phyloP scores from a whole-genome alignment of 2,888 invertebrate genomes.

The Eristalis intricaria region DNA sequence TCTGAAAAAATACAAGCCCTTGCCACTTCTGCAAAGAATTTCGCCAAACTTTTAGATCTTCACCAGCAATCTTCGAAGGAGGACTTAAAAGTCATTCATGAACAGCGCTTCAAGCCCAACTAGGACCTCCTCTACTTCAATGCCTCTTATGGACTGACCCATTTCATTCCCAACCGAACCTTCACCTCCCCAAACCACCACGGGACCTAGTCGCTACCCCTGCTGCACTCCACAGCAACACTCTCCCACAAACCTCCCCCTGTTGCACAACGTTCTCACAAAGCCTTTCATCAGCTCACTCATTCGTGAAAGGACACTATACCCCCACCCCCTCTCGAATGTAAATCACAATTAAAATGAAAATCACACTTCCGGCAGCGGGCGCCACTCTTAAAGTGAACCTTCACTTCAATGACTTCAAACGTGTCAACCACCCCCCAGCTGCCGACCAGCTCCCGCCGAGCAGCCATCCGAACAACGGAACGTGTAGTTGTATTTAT shows the following conservation, averaged over 20 bases:
- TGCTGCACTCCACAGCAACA: not conserved
- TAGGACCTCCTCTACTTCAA: too few relatives aligned
- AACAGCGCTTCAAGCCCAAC: too few relatives aligned
- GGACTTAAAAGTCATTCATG: too few relatives aligned
- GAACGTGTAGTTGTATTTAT: constrained; percentile 35
- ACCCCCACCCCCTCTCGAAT: not conserved
- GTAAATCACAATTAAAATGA: constrained; percentile 14
- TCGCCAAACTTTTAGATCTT: too few relatives aligned
- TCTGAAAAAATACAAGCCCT: too few relatives aligned
- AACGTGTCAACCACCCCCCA: constrained; percentile 8
- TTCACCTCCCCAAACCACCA: too few relatives aligned
- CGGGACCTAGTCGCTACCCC: too few relatives aligned
- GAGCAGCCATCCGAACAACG: not conserved
- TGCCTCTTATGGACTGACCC: too few relatives aligned
- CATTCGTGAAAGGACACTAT: constrained; percentile 1
- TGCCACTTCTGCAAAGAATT: too few relatives aligned
- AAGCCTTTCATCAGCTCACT: not conserved
- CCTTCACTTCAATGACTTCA: constrained; percentile 39
- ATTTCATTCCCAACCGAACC: too few relatives aligned
- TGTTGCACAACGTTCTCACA: not conserved
- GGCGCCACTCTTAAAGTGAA: constrained; percentile 13
- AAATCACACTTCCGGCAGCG: constrained; percentile 22
- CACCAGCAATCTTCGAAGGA: too few relatives aligned
- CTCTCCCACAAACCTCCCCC: not conserved
- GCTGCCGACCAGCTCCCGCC: not conserved